A percentile compares a stretch with the other conserved stretches of the same genome.
Conservation (phyloP, 2,113 vertebrate species). For the Dromiciops gliroides region DNA sequence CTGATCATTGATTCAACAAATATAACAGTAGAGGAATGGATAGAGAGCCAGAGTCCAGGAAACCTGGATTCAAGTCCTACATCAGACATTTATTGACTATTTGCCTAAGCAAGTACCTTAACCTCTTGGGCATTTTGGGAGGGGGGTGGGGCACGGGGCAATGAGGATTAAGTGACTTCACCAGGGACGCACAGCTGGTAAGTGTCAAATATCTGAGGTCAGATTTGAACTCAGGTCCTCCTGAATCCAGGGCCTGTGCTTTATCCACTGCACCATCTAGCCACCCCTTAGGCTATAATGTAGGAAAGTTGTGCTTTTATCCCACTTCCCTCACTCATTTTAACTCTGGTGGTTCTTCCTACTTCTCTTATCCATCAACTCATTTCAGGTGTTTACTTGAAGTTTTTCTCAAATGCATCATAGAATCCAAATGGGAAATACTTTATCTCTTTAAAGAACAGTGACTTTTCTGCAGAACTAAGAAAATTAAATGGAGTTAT, state of each 20-base stretch:
- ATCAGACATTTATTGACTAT: background rate
- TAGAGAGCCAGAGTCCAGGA: too few relatives aligned
- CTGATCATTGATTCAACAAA: background rate
- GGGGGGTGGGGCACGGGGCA: too few relatives aligned
- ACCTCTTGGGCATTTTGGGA: too few relatives aligned
- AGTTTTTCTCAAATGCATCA: background rate
- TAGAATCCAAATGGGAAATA: background rate
- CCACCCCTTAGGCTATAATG: too few relatives aligned
- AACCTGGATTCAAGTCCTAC: background rate
- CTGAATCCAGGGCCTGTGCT: too few relatives aligned
- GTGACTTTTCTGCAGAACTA: conserved; percentile 7
- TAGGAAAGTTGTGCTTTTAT: too few relatives aligned
- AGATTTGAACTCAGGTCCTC: too few relatives aligned
- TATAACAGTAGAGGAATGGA: background rate
- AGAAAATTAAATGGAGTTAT: conserved; percentile 31
- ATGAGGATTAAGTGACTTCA: too few relatives aligned
- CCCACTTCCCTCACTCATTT: background rate
- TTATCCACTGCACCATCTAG: too few relatives aligned
- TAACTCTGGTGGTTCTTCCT: background rate
- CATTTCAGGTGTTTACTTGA: background rate
- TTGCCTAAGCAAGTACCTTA: background rate
- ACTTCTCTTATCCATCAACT: background rate
- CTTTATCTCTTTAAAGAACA: conserved; percentile 6
- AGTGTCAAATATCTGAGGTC: too few relatives aligned
- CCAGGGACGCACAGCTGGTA: too few relatives aligned